Evolutionary conservation across 2,888 invertebrate species (phyloP).

Genomic region (Auanema freiburgensis): DNA sequence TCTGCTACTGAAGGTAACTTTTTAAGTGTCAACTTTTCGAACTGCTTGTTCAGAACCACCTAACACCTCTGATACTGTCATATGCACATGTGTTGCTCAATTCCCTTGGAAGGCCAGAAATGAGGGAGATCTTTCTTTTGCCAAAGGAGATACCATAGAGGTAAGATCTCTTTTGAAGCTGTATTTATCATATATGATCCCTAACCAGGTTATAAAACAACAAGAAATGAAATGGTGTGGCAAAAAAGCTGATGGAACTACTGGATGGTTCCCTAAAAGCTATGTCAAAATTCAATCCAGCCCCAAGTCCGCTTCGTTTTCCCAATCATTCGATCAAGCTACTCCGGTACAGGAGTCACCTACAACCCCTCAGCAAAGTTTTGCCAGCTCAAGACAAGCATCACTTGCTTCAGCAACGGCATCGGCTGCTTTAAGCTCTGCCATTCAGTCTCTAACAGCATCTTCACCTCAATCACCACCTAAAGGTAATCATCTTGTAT

Average conservation of each 20-base stretch:
- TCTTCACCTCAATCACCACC: not conserved
- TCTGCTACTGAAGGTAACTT: conserved; percentile 1
- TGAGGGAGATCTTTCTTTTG: conserved; percentile 72
- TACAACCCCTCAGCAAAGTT: conserved; percentile 10
- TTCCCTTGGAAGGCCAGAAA: conserved; percentile 73
- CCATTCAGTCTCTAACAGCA: not conserved
- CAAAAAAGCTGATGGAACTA: conserved; percentile 64
- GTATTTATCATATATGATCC: too few relatives aligned
- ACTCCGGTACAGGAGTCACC: conserved; percentile 1
- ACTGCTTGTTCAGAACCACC: conserved; percentile 6
- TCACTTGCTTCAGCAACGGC: not conserved
- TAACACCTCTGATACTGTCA: conserved; percentile 1
- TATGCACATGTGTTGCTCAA: conserved; percentile 49
- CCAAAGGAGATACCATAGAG: conserved; percentile 72
- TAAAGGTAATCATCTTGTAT: not conserved
- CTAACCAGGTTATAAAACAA: conserved; percentile 70
- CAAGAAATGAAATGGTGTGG: conserved; percentile 75
- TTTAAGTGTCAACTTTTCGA: not conserved
- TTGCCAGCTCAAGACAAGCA: not conserved
- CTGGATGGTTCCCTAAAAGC: conserved; percentile 65
- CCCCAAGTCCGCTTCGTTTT: conserved; percentile 9
- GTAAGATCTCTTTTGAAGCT: conserved; percentile 19
- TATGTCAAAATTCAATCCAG: conserved; percentile 52
- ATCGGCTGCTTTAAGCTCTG: not conserved
- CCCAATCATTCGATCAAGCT: conserved; percentile 12